phyloP scores from a whole-genome alignment of 2,113 vertebrate genomes.

The Trematocara variabile region DNA sequence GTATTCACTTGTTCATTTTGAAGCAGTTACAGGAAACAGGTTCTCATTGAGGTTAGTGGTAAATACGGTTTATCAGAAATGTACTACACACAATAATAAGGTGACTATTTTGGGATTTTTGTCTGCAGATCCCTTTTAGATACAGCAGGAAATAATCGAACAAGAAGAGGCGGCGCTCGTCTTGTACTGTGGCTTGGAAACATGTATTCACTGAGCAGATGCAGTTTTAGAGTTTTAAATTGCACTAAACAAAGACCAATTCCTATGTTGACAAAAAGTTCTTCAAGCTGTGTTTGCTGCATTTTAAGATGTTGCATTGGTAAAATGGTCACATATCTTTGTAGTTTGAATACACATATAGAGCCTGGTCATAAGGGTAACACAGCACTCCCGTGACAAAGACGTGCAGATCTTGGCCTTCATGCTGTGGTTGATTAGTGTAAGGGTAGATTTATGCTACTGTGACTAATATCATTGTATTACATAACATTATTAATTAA shows the following conservation, averaged over 20 bases:
- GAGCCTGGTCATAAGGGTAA: not conserved
- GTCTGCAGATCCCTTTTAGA: not conserved
- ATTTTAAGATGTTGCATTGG: not conserved
- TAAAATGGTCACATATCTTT: not conserved
- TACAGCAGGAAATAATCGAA: not conserved
- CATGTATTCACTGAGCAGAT: not conserved
- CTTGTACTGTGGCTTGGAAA: not conserved
- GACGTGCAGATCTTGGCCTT: not conserved
- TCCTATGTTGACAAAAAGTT: not conserved
- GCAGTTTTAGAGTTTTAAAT: not conserved
- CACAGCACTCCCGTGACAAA: not conserved
- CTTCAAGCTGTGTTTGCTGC: not conserved
- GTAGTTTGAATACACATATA: not conserved
- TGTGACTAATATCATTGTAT: constrained; percentile 5
- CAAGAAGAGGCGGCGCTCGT: not conserved
- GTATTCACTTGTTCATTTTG: not conserved
- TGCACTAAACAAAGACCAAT: not conserved
- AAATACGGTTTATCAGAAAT: not conserved
- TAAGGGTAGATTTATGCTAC: not conserved
- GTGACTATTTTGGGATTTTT: not conserved
- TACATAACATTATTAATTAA: not conserved
- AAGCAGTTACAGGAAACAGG: not conserved
- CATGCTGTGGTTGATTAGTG: not conserved
- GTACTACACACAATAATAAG: not conserved
- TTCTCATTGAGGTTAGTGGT: not conserved